Conservation (phyloP, 2,888 invertebrate genomes). For the Phania funesta region DNA sequence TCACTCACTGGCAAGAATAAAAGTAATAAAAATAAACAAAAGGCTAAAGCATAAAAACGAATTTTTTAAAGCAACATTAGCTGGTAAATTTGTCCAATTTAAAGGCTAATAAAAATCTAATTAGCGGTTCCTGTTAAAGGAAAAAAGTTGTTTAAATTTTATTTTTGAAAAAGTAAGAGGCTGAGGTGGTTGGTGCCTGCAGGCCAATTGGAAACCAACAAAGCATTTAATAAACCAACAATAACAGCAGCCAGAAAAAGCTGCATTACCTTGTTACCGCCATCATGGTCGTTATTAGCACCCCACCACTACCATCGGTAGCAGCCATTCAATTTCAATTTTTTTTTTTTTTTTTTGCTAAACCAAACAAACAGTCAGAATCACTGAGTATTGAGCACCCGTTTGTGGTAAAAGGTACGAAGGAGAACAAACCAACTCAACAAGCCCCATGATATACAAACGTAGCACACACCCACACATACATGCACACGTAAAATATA, state of each 20-base stretch:
- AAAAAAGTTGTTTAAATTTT: neutral
- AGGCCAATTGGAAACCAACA: constrained; percentile 40
- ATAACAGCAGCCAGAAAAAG: constrained; percentile 5
- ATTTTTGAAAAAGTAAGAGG: neutral
- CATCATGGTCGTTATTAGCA: constrained; percentile 24
- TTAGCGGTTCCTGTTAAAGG: no score
- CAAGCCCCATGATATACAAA: constrained; percentile 6
- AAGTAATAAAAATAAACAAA: constrained; percentile 28
- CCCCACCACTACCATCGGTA: constrained; percentile 12
- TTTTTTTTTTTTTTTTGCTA: constrained; percentile 6
- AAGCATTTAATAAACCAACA: constrained; percentile 34
- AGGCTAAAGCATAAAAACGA: neutral
- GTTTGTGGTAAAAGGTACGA: neutral
- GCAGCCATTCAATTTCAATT: constrained; percentile 28
- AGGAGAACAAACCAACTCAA: neutral
- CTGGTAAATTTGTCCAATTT: neutral
- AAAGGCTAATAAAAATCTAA: no score
- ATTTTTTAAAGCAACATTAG: neutral
- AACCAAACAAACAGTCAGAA: constrained; percentile 23
- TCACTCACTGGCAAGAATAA: constrained; percentile 20
- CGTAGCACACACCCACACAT: neutral
- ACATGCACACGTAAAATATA: neutral
- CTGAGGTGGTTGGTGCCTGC: constrained; percentile 9
- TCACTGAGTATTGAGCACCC: constrained; percentile 19
- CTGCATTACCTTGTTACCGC: constrained; percentile 8